Evolutionary conservation across 2,113 vertebrate genomes (phyloP).

Genomic region (Siphamia tubifer): DNA sequence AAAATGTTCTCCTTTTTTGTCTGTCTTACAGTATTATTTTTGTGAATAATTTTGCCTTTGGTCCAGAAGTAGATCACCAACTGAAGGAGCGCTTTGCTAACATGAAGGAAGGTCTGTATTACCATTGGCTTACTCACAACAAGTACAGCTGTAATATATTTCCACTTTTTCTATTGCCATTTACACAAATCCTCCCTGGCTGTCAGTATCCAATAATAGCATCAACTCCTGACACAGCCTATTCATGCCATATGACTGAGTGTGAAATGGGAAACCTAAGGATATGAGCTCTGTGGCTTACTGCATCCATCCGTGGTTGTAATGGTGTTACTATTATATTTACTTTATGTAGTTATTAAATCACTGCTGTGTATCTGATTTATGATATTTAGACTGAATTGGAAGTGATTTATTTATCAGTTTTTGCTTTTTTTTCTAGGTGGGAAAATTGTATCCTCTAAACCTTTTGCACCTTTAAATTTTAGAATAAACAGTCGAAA

Average conservation of each 20-base stretch:
- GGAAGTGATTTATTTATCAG: neutral
- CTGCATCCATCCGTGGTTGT: neutral
- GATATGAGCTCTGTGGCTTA: neutral
- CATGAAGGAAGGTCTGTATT: constrained; percentile 96
- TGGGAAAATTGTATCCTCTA: constrained; percentile 98
- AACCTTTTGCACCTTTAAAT: constrained; percentile 98
- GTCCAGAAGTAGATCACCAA: constrained; percentile 99
- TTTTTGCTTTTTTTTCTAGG: constrained; percentile 74
- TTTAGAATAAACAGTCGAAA: constrained; percentile 99
- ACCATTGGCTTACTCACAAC: neutral
- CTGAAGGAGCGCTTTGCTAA: constrained; percentile 99
- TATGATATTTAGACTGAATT: neutral
- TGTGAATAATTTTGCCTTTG: constrained; percentile 99
- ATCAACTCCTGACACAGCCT: neutral
- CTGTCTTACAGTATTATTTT: constrained; percentile 92
- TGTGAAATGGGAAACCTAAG: neutral
- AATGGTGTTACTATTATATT: too few species aligned
- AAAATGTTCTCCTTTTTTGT: constrained; percentile 75
- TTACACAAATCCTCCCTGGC: too few species aligned
- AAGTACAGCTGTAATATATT: neutral
- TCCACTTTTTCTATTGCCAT: too few species aligned
- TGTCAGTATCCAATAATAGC: neutral
- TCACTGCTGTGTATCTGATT: neutral
- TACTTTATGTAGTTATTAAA: neutral
- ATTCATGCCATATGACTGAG: neutral